Percentiles rank a stretch among this genome's conserved stretches.
Evolutionary conservation across 2,797 vertebrate species (phyloP).

Genomic region (Phalanger gymnotis): DNA sequence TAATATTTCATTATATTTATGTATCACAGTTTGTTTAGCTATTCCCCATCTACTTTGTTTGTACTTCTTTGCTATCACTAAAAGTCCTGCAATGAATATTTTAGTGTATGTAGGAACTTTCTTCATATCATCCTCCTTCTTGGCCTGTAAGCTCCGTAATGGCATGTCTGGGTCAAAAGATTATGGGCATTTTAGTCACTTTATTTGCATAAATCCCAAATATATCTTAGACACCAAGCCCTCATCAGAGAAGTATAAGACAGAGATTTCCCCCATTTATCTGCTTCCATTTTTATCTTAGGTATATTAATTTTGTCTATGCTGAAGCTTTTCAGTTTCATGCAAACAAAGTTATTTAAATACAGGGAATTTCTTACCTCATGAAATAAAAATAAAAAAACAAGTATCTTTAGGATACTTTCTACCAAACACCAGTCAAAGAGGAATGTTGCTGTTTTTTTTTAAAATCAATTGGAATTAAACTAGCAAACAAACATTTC

Average conservation of each 20-base stretch:
- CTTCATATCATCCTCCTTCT: background rate
- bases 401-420: background rate
- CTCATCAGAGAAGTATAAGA: background rate
- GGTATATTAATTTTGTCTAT: background rate
- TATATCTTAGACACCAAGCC: background rate
- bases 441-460: background rate
- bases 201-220: background rate
- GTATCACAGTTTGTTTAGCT: background rate
- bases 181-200: background rate
- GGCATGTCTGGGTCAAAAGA: background rate
- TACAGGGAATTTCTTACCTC: background rate
- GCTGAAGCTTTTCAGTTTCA: background rate
- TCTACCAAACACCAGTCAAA: background rate
- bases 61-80: background rate
- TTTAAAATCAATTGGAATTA: background rate
- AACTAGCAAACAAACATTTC: conserved; percentile 4
- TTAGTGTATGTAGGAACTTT: background rate
- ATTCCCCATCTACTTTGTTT: background rate
- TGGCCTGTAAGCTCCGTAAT: background rate
- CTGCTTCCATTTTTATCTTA: background rate
- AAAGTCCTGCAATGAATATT: background rate
- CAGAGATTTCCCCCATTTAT: background rate
- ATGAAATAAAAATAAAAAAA: background rate
- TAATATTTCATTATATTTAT: background rate
- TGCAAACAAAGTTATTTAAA: background rate